Evolutionary conservation across 1,140 invertebrate species (phyloP), one percentile per base, ranked within the genome.

Genomic region (Aplysia californica): DNA sequence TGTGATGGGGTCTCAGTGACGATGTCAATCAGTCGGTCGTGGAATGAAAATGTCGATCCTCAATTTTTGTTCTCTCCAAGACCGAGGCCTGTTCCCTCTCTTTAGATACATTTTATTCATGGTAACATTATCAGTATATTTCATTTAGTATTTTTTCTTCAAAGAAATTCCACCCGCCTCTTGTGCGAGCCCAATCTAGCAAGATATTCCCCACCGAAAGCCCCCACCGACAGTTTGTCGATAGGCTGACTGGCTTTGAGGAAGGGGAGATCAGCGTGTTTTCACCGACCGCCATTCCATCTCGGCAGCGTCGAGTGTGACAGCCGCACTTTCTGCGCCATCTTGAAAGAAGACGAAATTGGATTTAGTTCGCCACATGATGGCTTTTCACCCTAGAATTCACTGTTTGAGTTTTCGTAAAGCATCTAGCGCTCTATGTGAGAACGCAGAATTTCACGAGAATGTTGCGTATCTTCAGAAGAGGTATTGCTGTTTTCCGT

Each of bases 251-350:
- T 33, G 23, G 5, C 26, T 31, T 2, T 29, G 23, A 26, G 36
- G 26, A 26, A 73, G 70, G 70, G 70, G 70, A 73, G 70, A 73
- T 73, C 70, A 73, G 70, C 70, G 70, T 73, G 41, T 61, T 36
- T 1, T 64, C 55, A 39, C 39, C 67, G 44, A 61, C 36, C 70
- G 70, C 58, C 70, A 61, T 73, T 73, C 61, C 56, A 39, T 38
- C 58, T 64, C 33, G 36, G 21, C 26, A 73, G 70, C 55, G 56
- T 39, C 26, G 35, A 36, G 58, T 6, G 58, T 59, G 31, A 5
- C 21, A 23, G 6, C 31, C 35, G 61, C 31, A 65, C 3, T 33
- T 65, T 36, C 3, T 26, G 50, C 68, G 68, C 68, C 68, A 71
- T 71, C 50, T 71, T 71, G 68, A 71, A 71, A 35, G 2, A 29